These are phyloP conservation scores for Amphilophus citrinellus DNA, from an alignment of 2,113 vertebrate species.

Conservation along the genomic window DNA sequence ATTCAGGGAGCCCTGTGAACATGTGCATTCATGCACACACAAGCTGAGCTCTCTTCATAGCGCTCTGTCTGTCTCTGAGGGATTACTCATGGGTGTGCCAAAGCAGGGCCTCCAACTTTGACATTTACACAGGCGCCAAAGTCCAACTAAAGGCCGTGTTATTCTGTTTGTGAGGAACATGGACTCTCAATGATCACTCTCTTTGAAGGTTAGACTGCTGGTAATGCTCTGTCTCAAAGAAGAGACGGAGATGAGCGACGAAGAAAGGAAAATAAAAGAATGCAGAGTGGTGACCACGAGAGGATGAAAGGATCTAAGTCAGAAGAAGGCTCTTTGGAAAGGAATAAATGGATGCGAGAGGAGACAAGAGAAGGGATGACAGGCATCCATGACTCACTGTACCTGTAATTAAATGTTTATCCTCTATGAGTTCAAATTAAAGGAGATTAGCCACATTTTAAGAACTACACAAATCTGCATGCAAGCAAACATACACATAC, in stretches of 20 bases:
- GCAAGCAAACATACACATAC: constrained; percentile 39
- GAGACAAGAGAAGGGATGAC: constrained; percentile 35
- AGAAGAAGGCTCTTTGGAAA: constrained; percentile 42
- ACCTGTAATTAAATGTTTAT: constrained; percentile 73
- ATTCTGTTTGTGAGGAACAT: constrained; percentile 40
- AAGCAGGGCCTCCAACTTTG: constrained; percentile 46
- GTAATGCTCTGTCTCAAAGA: constrained; percentile 50
- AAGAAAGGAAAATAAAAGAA: constrained; percentile 54
- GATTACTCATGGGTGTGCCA: constrained; percentile 35
- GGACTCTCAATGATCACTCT: constrained; percentile 42
- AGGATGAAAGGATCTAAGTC: constrained; percentile 60
- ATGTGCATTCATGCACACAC: neutral
- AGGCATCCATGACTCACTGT: constrained; percentile 57
- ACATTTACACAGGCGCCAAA: constrained; percentile 58
- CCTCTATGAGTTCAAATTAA: constrained; percentile 62
- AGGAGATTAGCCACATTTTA: constrained; percentile 74
- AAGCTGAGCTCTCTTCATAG: constrained; percentile 14
- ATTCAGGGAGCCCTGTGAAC: neutral
- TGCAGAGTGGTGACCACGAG: constrained; percentile 29
- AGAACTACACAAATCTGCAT: constrained; percentile 31
- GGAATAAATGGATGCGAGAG: neutral
- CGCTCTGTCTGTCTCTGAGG: neutral
- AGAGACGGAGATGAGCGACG: constrained; percentile 44
- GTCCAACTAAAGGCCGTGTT: constrained; percentile 48
- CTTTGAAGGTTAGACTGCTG: constrained; percentile 70